phyloP scores from a whole-genome alignment of 2,888 invertebrate species.

The Agonopterix heracliana region DNA sequence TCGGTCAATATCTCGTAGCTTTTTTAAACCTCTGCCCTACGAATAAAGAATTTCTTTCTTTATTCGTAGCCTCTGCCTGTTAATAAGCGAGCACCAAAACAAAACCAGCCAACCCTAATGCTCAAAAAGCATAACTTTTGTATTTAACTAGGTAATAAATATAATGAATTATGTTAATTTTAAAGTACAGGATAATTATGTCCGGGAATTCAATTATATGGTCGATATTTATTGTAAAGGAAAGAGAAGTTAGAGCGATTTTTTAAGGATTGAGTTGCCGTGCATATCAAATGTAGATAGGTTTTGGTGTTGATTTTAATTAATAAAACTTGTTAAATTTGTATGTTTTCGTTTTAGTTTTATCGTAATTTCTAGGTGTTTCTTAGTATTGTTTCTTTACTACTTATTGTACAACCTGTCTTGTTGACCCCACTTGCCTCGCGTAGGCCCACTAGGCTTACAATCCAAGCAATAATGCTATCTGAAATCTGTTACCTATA shows the following conservation, averaged over 20 bases:
- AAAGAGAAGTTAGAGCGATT: slow-evolving; percentile 4
- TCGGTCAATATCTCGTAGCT: too few relatives aligned
- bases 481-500: too few relatives aligned
- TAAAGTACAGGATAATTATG: slow-evolving; percentile 10
- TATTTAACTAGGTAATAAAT: slow-evolving; percentile 27
- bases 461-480: too few relatives aligned
- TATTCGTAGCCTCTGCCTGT: background rate
- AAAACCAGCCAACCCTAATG: slow-evolving; percentile 17
- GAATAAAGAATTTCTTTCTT: too few relatives aligned
- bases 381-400: too few relatives aligned
- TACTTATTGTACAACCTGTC: too few relatives aligned
- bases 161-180: slow-evolving; percentile 29
- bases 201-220: slow-evolving; percentile 4
- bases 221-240: slow-evolving; percentile 7
- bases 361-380: background rate
- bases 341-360: slow-evolving; percentile 21
- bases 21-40: too few relatives aligned
- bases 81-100: slow-evolving; percentile 21
- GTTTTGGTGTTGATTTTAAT: slow-evolving; percentile 64
- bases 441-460: too few relatives aligned
- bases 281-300: slow-evolving; percentile 69
- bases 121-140: slow-evolving; percentile 38
- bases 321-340: slow-evolving; percentile 71
- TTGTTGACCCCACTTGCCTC: too few relatives aligned
- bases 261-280: slow-evolving; percentile 41